Base-by-base conservation (phyloP, 2,888 invertebrate genomes). In the Cremastinae sp. region DNA sequence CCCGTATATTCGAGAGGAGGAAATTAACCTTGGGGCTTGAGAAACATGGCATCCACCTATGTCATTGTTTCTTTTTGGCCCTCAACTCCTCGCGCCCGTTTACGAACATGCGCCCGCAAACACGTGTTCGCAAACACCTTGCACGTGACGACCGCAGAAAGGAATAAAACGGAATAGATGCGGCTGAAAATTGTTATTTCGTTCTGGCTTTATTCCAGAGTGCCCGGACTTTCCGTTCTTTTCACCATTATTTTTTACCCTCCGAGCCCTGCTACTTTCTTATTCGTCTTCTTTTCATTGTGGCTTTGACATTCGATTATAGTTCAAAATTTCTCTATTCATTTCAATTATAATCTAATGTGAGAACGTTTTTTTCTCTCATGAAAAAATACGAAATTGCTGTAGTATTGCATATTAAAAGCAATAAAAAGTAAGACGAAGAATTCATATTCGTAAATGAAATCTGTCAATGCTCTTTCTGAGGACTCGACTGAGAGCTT, bases 141-240 rank as follows among this genome's bases (percentile, higher is more conserved):
- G 14, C 10, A 47, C 16, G 43, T 2, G 20, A 61, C 35, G 51
- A 70, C 53, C 41, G 10, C 56, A 58, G 43, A 59, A 28, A 28
- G 51, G 8, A 53, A 59, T 59, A 47, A 56, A 53, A 59, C 53
- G 59, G 47, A 53, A 37, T 37, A 56, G 56, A 61, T 53, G 66
- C 59, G 47, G 58, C 59, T 51, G 14, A 53, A 9, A 65, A 65
- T 74, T 70, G 47, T 65, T 70, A 75, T 59, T 65, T 61, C 45
- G 53, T 49, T 45, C 70, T 75, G 75, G 64, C 59, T 39, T 14
- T 4, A 3, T 4, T 65, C 47, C 70, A 65, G 59, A 18, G n/a
- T 10, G n/a, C 14, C 43, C 20, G 10, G 22, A 47, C 14, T n/a
- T 58, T 43, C 14, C n/a, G 2, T 43, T 43, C 1, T 43, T 14